phyloP scores from a whole-genome alignment of 2,888 invertebrate species.

The Noctua janthe region DNA sequence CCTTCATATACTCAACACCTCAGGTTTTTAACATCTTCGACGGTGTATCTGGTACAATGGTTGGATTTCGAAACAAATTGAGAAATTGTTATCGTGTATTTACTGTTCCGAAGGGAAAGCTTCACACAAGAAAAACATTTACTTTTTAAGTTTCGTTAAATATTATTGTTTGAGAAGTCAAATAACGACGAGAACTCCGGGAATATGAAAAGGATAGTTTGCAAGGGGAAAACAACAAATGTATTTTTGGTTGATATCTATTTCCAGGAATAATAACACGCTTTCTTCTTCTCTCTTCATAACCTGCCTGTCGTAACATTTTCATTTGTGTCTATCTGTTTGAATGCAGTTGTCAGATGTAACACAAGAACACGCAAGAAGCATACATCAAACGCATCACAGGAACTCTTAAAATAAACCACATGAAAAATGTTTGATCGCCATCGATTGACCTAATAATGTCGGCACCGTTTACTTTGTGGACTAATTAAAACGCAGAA shows the following conservation, averaged over 20 bases:
- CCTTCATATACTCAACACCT: slow-evolving; percentile 84
- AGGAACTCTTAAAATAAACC: slow-evolving; percentile 76
- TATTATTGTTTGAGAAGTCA: slow-evolving; percentile 41
- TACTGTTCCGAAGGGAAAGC: slow-evolving; percentile 72
- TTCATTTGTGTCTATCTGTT: slow-evolving; percentile 48
- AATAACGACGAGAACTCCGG: slow-evolving; percentile 8
- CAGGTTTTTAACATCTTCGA: slow-evolving; percentile 83
- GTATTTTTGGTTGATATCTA: slow-evolving; percentile 21
- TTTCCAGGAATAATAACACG: slow-evolving; percentile 41
- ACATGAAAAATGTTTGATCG: slow-evolving; percentile 81
- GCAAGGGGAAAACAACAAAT: slow-evolving; percentile 18
- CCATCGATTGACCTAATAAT: slow-evolving; percentile 84
- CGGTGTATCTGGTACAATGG: slow-evolving; percentile 77
- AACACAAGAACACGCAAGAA: slow-evolving; percentile 51
- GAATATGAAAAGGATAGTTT: slow-evolving; percentile 27
- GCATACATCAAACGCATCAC: slow-evolving; percentile 68
- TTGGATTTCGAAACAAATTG: slow-evolving; percentile 78
- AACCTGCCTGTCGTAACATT: slow-evolving; percentile 50
- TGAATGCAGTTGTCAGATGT: slow-evolving; percentile 58
- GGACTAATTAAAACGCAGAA: slow-evolving; percentile 78
- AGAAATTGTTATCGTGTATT: slow-evolving; percentile 77
- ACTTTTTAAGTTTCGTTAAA: slow-evolving; percentile 56
- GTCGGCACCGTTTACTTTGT: slow-evolving; percentile 78
- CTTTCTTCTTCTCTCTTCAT: slow-evolving; percentile 46
- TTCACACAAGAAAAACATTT: slow-evolving; percentile 65